Evolutionary conservation across 2,797 vertebrate species (phyloP).

Genomic region (Erithacus rubecula): DNA sequence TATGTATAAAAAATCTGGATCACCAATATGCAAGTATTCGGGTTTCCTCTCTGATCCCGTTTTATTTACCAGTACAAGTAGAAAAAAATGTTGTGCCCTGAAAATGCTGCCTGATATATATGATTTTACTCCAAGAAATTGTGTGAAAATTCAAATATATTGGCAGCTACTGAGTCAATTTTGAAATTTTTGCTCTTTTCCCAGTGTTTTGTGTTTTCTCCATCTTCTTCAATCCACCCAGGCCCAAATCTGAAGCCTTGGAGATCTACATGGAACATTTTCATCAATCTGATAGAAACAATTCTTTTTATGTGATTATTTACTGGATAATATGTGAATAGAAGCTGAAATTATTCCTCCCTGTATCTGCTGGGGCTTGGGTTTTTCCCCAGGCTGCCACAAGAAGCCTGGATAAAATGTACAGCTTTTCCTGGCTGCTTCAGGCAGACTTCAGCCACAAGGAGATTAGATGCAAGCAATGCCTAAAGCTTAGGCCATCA

Average conservation of each 20-base stretch:
- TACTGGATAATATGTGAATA: neutral
- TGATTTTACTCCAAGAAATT: neutral
- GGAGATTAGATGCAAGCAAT: no score
- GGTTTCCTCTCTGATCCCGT: neutral
- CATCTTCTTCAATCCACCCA: neutral
- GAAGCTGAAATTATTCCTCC: neutral
- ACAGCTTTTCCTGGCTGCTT: no score
- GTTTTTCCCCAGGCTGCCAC: no score
- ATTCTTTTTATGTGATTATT: neutral
- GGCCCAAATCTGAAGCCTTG: neutral
- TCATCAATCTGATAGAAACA: neutral
- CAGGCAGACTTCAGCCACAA: no score
- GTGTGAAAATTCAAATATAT: neutral
- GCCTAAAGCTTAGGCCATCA: no score
- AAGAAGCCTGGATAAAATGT: no score
- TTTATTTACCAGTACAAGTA: neutral
- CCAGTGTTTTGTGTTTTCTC: neutral
- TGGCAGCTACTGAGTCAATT: neutral
- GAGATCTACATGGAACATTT: neutral
- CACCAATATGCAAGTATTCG: neutral
- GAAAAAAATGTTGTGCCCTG: fast-evolving
- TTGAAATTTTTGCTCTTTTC: neutral
- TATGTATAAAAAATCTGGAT: neutral
- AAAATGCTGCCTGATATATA: neutral
- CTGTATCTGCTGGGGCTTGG: no score